Percentiles rank a stretch among this genome's conserved stretches.
These are phyloP conservation scores for Volucella bombylans DNA, from an alignment of 2,888 invertebrate species.

Conservation along the genomic window DNA sequence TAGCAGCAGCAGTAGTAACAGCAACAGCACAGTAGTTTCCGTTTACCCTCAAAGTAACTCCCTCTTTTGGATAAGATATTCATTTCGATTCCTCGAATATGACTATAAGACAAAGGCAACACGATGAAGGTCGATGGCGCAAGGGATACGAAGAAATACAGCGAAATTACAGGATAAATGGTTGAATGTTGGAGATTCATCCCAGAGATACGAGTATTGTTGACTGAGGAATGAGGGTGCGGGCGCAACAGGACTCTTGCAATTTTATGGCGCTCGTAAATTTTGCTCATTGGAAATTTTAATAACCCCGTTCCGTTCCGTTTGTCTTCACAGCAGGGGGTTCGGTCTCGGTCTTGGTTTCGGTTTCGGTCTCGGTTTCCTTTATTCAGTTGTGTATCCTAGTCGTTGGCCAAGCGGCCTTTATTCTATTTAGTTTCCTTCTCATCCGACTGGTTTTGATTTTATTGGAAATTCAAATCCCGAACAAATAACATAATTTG, in stretches of 20 bases:
- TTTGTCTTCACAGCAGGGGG: too few relatives aligned
- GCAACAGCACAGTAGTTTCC: conserved; percentile 48
- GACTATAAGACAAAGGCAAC: conserved; percentile 30
- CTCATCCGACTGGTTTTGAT: conserved; percentile 17
- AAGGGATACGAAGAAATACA: conserved; percentile 13
- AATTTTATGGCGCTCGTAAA: conserved; percentile 70
- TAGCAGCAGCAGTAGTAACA: not conserved
- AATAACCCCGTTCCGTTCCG: not conserved
- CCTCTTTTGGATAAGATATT: conserved; percentile 50
- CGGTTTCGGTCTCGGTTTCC: not conserved
- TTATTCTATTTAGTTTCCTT: not conserved
- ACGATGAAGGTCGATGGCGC: not conserved
- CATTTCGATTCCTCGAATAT: conserved; percentile 54
- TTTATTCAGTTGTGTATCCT: not conserved
- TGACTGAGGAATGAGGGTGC: not conserved
- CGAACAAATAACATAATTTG: conserved; percentile 44
- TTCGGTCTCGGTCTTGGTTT: not conserved
- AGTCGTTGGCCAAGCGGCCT: conserved; percentile 17
- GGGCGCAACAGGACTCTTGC: conserved; percentile 28
- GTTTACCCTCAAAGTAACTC: conserved; percentile 39
- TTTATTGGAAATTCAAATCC: conserved; percentile 65
- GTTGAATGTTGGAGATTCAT: conserved; percentile 18
- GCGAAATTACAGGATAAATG: conserved; percentile 55
- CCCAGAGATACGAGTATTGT: not conserved
- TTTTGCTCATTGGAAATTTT: conserved; percentile 49